Conservation (phyloP, 2,888 invertebrate species). For the Luffia ferchaultella region DNA sequence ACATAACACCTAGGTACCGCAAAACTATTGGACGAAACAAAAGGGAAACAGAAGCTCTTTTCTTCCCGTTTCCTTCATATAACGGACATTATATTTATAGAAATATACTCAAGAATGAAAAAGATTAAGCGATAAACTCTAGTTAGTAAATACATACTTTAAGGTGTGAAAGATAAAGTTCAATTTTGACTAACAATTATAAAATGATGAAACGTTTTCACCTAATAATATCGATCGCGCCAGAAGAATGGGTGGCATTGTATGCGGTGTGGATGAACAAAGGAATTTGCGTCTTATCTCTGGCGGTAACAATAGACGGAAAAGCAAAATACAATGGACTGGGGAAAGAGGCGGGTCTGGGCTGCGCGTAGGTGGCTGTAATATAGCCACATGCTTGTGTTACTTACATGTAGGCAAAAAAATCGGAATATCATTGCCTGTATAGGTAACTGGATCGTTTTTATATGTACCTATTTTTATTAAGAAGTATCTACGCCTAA, state of each 20-base stretch:
- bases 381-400: no score
- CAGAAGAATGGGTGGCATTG: background rate
- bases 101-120: no score
- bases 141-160: no score
- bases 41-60: background rate
- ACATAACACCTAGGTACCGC: background rate
- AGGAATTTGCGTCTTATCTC: conserved; percentile 5
- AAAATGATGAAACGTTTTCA: background rate
- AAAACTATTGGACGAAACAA: background rate
- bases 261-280: background rate
- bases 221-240: background rate
- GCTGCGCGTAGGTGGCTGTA: conserved; percentile 28
- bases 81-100: background rate
- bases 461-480: no score
- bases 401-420: no score
- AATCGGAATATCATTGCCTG: no score
- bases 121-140: no score
- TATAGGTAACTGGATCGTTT: no score
- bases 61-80: background rate
- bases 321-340: conserved; percentile 3
- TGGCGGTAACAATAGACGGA: background rate
- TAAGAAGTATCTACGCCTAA: no score
- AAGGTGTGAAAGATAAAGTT: background rate
- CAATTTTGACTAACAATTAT: background rate
- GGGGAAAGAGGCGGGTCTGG: conserved; percentile 44